A percentile compares a stretch with the other conserved stretches of the same genome.
These are phyloP conservation scores for Helicoverpa armigera DNA, from an alignment of 1,140 invertebrate species.

Conservation along the genomic window DNA sequence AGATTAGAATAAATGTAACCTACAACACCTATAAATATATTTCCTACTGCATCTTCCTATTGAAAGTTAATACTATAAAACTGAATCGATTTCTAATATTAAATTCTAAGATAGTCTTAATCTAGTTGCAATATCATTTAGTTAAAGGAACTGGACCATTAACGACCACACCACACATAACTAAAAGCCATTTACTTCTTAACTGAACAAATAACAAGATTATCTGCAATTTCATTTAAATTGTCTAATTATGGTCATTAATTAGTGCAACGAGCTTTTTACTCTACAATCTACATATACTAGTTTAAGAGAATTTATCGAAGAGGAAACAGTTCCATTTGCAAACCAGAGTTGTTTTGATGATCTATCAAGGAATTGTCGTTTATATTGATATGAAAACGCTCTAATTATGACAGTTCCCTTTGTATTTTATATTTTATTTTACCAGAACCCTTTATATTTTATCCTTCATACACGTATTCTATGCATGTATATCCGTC, in stretches of 20 bases:
- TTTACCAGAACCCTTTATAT: too few species aligned
- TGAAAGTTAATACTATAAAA: not conserved
- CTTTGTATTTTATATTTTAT: too few species aligned
- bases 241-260: conserved; percentile 27
- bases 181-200: not conserved
- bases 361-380: not conserved
- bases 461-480: too few species aligned
- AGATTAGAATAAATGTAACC: not conserved
- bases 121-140: not conserved
- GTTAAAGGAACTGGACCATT: not conserved
- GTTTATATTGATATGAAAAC: too few species aligned
- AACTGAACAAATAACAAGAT: not conserved
- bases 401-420: too few species aligned
- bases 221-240: not conserved
- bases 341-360: not conserved
- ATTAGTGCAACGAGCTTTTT: not conserved
- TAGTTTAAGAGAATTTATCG: conserved; percentile 27
- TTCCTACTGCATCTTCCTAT: too few species aligned
- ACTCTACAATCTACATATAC: conserved; percentile 22
- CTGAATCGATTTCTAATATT: not conserved
- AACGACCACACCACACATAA: not conserved
- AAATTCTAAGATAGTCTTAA: not conserved
- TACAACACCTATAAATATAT: too few species aligned
- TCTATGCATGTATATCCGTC: too few species aligned
- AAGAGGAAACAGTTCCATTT: conserved; percentile 17